Percentiles rank a stretch among this genome's conserved stretches.
Conservation (phyloP, 1,140 invertebrate species). For the Micrasema longulum region DNA sequence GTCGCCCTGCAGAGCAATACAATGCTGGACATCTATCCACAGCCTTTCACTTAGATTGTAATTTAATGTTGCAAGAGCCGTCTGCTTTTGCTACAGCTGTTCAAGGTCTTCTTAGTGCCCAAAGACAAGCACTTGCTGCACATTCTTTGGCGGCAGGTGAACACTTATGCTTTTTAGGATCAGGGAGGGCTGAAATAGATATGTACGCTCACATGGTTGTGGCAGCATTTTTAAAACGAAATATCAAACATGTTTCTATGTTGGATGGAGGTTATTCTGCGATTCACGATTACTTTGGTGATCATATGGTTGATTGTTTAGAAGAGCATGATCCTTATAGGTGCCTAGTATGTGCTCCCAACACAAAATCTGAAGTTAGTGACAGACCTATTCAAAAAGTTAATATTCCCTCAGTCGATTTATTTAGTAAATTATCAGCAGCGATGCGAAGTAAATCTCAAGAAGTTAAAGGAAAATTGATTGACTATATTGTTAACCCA, state of each 20-base stretch:
- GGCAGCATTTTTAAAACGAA: slow-evolving; percentile 95
- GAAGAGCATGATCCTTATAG: slow-evolving; percentile 83
- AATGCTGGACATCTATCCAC: slow-evolving; percentile 96
- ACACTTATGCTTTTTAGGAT: slow-evolving; percentile 97
- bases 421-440: slow-evolving; percentile 82
- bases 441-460: slow-evolving; percentile 91
- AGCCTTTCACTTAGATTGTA: slow-evolving; percentile 97
- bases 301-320: slow-evolving; percentile 81
- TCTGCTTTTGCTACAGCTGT: slow-evolving; percentile 94
- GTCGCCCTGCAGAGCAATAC: slow-evolving; percentile 95
- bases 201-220: slow-evolving; percentile 98
- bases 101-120: slow-evolving; percentile 90
- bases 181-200: slow-evolving; percentile 94
- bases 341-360: slow-evolving; percentile 84
- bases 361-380: slow-evolving; percentile 65
- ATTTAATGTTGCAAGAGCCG: slow-evolving; percentile 96
- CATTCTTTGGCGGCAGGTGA: slow-evolving; percentile 92
- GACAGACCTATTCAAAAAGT: slow-evolving; percentile 58
- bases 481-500: slow-evolving; percentile 94
- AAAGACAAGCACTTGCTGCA: slow-evolving; percentile 88
- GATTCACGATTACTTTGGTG: slow-evolving; percentile 86
- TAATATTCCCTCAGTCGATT: slow-evolving; percentile 70
- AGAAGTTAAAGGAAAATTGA: slow-evolving; percentile 92
- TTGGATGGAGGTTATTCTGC: slow-evolving; percentile 93
- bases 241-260: slow-evolving; percentile 92